These are phyloP conservation scores for Pseudorasbora parva DNA, from an alignment of 2,113 vertebrate genomes.

Conservation along the genomic window DNA sequence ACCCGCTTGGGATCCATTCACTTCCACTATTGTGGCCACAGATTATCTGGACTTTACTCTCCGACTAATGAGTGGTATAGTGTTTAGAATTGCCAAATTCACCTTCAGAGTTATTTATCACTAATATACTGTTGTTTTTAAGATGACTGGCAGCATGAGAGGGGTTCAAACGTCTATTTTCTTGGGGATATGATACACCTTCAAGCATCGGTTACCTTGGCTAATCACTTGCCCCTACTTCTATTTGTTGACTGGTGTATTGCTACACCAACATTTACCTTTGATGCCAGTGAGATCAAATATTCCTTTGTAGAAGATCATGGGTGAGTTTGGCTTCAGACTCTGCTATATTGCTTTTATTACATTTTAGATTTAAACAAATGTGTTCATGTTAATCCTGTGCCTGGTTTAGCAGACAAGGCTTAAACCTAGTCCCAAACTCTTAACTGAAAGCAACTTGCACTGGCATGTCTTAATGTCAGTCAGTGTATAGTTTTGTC, in stretches of 20 bases:
- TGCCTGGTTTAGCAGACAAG: too few relatives aligned
- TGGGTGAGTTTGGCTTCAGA: constrained; percentile 61
- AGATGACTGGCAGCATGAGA: constrained; percentile 68
- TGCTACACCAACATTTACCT: constrained; percentile 62
- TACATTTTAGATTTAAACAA: too few relatives aligned
- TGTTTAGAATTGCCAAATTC: neutral
- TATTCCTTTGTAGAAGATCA: constrained; percentile 66
- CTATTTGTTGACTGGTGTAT: constrained; percentile 68
- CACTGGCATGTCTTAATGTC: too few relatives aligned
- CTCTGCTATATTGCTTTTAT: too few relatives aligned
- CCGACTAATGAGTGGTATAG: constrained; percentile 67
- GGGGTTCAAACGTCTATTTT: constrained; percentile 60
- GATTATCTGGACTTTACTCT: constrained; percentile 66
- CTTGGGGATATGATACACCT: constrained; percentile 69
- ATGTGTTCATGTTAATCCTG: too few relatives aligned
- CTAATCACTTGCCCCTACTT: constrained; percentile 63
- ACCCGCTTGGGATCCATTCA: constrained; percentile 66
- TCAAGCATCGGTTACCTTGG: constrained; percentile 61
- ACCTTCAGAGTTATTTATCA: neutral
- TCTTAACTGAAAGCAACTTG: too few relatives aligned
- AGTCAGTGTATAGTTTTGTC: too few relatives aligned
- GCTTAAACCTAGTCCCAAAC: too few relatives aligned
- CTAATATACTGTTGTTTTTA: rapidly evolving
- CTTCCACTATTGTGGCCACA: constrained; percentile 37
- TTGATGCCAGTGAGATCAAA: constrained; percentile 43